Percentiles rank a stretch among this genome's conserved stretches.
These are phyloP conservation scores for Caenorhabditis sp. DNA, from an alignment of 2,888 invertebrate genomes.

Conservation along the genomic window DNA sequence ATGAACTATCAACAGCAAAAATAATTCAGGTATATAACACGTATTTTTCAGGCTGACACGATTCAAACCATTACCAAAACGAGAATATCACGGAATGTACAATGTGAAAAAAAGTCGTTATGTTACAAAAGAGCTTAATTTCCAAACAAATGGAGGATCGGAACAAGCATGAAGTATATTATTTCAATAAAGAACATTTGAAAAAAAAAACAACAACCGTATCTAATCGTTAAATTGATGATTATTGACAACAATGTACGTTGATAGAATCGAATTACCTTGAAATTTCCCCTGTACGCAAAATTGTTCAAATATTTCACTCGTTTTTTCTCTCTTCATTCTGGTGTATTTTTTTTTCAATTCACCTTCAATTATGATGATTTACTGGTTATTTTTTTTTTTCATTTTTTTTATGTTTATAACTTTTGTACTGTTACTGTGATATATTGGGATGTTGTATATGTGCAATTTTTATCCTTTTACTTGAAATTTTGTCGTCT, in stretches of 20 bases:
- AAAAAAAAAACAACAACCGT: background rate
- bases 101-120: conserved; percentile 35
- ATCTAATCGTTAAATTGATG: background rate
- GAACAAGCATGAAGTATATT: background rate
- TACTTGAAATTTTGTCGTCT: too few relatives aligned
- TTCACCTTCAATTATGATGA: too few relatives aligned
- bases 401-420: too few relatives aligned
- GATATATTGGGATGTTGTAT: too few relatives aligned
- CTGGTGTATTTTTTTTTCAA: background rate
- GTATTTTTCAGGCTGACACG: conserved; percentile 7
- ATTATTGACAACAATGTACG: background rate
- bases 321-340: background rate
- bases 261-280: background rate
- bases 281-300: background rate
- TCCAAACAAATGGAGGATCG: conserved; percentile 17
- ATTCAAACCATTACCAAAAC: conserved; percentile 18
- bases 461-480: too few relatives aligned
- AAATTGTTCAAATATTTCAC: background rate
- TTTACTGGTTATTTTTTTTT: too few relatives aligned
- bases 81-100: conserved; percentile 23
- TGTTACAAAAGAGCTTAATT: conserved; percentile 16
- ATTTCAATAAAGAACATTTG: background rate
- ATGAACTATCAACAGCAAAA: too few relatives aligned
- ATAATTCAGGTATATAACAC: too few relatives aligned
- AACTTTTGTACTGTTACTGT: too few relatives aligned